Conservation (phyloP, 1,140 invertebrate genomes). For the Hermetia illucens region DNA sequence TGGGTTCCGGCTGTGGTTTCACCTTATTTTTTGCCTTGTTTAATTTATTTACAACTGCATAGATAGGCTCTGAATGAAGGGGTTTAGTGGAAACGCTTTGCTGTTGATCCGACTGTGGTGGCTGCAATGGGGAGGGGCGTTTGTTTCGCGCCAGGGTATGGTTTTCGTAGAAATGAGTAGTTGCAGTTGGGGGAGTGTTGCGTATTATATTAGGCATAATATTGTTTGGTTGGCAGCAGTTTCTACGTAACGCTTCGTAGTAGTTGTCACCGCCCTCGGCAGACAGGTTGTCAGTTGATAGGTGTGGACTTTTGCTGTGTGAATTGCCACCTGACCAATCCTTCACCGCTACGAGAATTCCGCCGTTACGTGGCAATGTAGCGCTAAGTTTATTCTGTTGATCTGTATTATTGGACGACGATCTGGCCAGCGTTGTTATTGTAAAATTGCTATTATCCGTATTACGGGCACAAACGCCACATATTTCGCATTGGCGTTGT, state of each 20-base stretch:
- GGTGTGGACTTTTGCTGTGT: background rate
- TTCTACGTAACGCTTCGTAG: constrained; percentile 3
- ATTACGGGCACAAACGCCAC: constrained; percentile 1
- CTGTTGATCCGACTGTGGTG: constrained; percentile 1
- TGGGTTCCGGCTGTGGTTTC: background rate
- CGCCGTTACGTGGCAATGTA: constrained; percentile 22
- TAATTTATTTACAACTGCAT: constrained; percentile 28
- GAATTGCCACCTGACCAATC: constrained; percentile 17
- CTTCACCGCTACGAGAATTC: constrained; percentile 26
- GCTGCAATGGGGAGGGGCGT: constrained; percentile 1
- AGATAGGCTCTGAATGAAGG: constrained; percentile 16
- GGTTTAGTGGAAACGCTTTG: too few species aligned
- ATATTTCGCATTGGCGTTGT: constrained; percentile 1
- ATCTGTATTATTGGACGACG: constrained; percentile 2
- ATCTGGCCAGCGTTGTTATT: constrained; percentile 23
- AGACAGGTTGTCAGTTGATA: background rate
- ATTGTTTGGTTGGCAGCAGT: background rate
- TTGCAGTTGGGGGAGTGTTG: background rate
- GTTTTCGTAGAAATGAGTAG: constrained; percentile 18
- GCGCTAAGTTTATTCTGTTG: constrained; percentile 12
- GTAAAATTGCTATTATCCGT: constrained; percentile 23
- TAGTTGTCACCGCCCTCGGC: constrained; percentile 2
- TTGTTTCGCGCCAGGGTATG: constrained; percentile 2
- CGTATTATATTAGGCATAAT: background rate
- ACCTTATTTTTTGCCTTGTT: constrained; percentile 22